Base-by-base conservation (phyloP, 2,113 vertebrate species). In the Trichechus manatus region DNA sequence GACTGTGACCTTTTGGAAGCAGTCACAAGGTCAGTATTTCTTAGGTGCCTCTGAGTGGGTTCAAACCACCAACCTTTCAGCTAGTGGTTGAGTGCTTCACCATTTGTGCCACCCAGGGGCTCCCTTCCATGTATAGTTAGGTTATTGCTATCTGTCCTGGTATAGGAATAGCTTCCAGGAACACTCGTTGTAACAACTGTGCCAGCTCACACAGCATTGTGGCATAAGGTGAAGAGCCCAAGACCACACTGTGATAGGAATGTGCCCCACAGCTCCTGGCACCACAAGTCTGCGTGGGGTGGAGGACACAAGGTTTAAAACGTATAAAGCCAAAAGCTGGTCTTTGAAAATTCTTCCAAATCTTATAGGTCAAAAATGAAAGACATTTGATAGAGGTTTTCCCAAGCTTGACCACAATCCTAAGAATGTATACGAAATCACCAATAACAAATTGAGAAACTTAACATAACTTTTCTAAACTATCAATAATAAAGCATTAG, bases 341-440 rank as follows among this genome's bases (percentile, higher is more conserved):
- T 42, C 44, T 91, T 87, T 84, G 56, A 80, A 66, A 87, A 86
- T 64, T 61, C n/a, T 87, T 90, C 25, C 22, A 70, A 44, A 80
- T 81, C n/a, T 63, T 27, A 3, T 27, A 70, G 23, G 36, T 85
- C 29, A 70, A 77, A 80, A 81, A 33, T 22, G 4, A 96, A 74
- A 91, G 22, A 47, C 47, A 47, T 47, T 56, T 15, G 1, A 15
- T 15, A 56, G 11, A 56, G 53, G 53, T 56, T 56, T 56, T 56
- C 53, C 53, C 53, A 56, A 56, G 53, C 53, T 56, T 56, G 53
- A 56, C 53, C 14, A 56, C 15, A 56, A 17, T 56, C 53, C 53
- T 56, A 56, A 56, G 53, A 56, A 56, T 56, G 11, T 17, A 13
- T 56, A 84, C 44, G 27, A 88, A 74, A 75, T 47, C 10, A 91